A percentile compares a stretch with the other conserved stretches of the same genome.
Conservation (phyloP, 2,797 vertebrate genomes). For the Otus scops region DNA sequence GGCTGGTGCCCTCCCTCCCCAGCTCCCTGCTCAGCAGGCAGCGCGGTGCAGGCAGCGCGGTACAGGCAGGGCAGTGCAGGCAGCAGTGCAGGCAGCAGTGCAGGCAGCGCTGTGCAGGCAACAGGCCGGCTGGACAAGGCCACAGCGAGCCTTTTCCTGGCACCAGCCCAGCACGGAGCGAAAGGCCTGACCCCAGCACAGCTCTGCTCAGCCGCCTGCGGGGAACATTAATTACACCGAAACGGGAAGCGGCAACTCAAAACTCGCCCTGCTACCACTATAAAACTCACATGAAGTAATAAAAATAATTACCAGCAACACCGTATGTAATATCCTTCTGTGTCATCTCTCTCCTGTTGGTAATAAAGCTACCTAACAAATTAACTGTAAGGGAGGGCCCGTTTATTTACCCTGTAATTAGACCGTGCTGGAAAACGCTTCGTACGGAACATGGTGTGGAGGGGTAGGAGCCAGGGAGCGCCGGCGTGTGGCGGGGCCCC, state of each 20-base stretch:
- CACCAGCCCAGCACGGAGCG: rapidly evolving
- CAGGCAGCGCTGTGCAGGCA: neutral
- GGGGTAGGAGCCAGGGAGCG: neutral
- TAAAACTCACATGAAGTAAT: constrained; percentile 52
- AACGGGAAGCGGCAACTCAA: neutral
- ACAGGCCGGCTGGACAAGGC: neutral
- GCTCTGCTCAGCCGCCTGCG: rapidly evolving
- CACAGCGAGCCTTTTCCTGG: neutral
- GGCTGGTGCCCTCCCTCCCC: neutral
- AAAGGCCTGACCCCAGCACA: rapidly evolving
- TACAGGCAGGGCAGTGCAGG: neutral
- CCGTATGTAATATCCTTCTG: constrained; percentile 23
- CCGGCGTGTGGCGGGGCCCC: rapidly evolving
- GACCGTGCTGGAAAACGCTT: neutral
- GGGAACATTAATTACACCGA: constrained; percentile 8
- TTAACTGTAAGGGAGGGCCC: constrained; percentile 55
- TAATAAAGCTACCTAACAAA: constrained; percentile 55
- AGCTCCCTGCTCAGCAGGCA: neutral
- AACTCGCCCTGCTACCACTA: neutral
- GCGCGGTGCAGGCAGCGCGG: neutral
- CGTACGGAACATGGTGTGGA: rapidly evolving
- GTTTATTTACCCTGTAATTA: constrained; percentile 56
- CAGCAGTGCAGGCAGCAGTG: neutral
- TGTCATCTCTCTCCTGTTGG: constrained; percentile 64
- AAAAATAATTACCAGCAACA: constrained; percentile 60